Evolutionary conservation across 2,797 vertebrate species (phyloP).

Genomic region (Hoplostethus atlanticus): DNA sequence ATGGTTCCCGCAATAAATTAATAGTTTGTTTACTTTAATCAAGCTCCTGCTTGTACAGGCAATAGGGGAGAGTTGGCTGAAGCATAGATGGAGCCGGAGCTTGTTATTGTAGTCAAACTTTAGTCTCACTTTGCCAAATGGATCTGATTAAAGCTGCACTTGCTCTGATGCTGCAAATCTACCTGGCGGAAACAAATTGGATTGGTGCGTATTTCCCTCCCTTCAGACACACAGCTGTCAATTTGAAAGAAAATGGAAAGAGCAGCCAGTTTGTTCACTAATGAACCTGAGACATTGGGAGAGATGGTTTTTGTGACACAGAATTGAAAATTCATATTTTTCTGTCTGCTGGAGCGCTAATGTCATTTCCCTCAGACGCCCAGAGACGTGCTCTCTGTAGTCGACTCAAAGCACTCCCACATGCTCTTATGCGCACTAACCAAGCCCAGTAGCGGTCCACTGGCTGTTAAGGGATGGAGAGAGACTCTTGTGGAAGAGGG

Average conservation of each 20-base stretch:
- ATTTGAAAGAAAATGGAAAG: slow-evolving; percentile 26
- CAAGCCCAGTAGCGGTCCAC: neutral
- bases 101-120: slow-evolving; percentile 41
- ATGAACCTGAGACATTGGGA: slow-evolving; percentile 57
- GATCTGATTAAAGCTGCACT: slow-evolving; percentile 45
- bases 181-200: slow-evolving; percentile 42
- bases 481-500: neutral
- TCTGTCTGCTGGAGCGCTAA: neutral
- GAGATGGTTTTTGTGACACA: slow-evolving; percentile 21
- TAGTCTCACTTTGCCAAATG: slow-evolving; percentile 41
- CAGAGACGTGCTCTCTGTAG: slow-evolving; percentile 24
- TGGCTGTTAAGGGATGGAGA: neutral
- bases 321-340: slow-evolving; percentile 43
- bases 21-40: slow-evolving; percentile 62
- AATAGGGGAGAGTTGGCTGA: slow-evolving; percentile 1
- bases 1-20: slow-evolving; percentile 47
- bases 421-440: slow-evolving; percentile 23
- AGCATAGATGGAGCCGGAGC: slow-evolving; percentile 4
- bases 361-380: slow-evolving; percentile 23
- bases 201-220: slow-evolving; percentile 27
- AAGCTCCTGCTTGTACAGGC: slow-evolving; percentile 21
- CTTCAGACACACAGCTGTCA: slow-evolving; percentile 27
- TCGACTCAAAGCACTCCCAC: slow-evolving; percentile 18
- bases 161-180: slow-evolving; percentile 17
- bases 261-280: slow-evolving; percentile 31